Percentiles rank a stretch among this genome's conserved stretches.
phyloP scores from a whole-genome alignment of 2,888 invertebrate species.

The Nemoura dubitans region DNA sequence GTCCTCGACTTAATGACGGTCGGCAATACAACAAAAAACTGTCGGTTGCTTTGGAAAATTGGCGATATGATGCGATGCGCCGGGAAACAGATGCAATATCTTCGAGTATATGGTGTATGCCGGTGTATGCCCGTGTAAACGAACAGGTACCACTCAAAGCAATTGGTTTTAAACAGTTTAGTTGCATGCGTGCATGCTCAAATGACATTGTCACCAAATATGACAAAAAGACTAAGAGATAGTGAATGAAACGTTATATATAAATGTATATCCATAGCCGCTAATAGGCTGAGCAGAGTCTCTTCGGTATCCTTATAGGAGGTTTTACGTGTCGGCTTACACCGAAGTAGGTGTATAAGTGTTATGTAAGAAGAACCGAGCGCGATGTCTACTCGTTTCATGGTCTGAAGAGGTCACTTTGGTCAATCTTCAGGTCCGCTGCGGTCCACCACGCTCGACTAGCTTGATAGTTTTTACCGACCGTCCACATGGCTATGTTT shows the following conservation, averaged over 20 bases:
- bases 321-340: neutral
- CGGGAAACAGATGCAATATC: too few relatives aligned
- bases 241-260: too few relatives aligned
- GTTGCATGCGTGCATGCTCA: too few relatives aligned
- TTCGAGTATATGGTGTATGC: too few relatives aligned
- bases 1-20: neutral
- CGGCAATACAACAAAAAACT: neutral
- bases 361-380: neutral
- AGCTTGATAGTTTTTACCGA: slow-evolving; percentile 27
- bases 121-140: too few relatives aligned
- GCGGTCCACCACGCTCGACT: slow-evolving; percentile 32
- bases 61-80: neutral
- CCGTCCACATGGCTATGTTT: neutral
- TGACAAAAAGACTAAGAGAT: too few relatives aligned
- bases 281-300: too few relatives aligned
- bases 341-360: neutral
- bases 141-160: neutral
- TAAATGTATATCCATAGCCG: too few relatives aligned
- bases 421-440: slow-evolving; percentile 22
- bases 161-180: too few relatives aligned
- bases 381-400: neutral
- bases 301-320: too few relatives aligned
- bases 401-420: slow-evolving; percentile 25
- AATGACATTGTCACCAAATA: too few relatives aligned
- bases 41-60: neutral